Base-by-base conservation (phyloP, 1,140 invertebrate genomes). In the Drosophila elegans region DNA sequence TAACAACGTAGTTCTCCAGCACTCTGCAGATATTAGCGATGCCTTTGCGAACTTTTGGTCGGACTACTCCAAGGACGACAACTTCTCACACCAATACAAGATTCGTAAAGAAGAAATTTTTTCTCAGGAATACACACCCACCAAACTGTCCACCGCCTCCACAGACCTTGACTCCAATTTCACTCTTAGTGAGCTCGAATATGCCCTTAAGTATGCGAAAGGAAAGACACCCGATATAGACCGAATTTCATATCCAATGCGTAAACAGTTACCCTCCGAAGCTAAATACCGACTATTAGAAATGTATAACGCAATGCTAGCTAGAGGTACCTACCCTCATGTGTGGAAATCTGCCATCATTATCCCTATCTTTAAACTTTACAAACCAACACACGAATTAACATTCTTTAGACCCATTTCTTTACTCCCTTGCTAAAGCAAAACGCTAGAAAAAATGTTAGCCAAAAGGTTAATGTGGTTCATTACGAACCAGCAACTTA, bases 51-150 rank as follows among this genome's bases (percentile, higher is more conserved):
- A n/a, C 4, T 25, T 48, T 12, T 59, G 29, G 56, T 59, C 42
- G 4, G 56, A 36, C 41, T 56, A 56, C 25, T 44, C 27, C 3
- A 55, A 29, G n/a, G 25, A 55, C 53, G 38, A 42, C 10, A 41
- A 46, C 9, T 46, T 59, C 34, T 59, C 54, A 41, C 54, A 45
- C 13, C 27, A 45, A 45, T 45, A 44, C 41, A 56, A 56, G 27
- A 16, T n/a, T 16, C 46, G 25, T 5, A 51, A 61, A 51, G 11
- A 42, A 32, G 9, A 41, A 51, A 29, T 49, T 27, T 12, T 60
- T 3, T 49, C 25, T 1, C 36, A 32, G 13, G 36, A 41, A 32
- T 53, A 62, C 4, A 25, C 27, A 10, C 3, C 4, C 0, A 42
- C 16, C 3, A 34, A 53, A 6, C 3, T 62, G 16, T 62, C 27